Percentiles rank a stretch among this genome's conserved stretches.
Conservation (phyloP, 2,888 invertebrate species). For the Rhamphomyia laevipes region DNA sequence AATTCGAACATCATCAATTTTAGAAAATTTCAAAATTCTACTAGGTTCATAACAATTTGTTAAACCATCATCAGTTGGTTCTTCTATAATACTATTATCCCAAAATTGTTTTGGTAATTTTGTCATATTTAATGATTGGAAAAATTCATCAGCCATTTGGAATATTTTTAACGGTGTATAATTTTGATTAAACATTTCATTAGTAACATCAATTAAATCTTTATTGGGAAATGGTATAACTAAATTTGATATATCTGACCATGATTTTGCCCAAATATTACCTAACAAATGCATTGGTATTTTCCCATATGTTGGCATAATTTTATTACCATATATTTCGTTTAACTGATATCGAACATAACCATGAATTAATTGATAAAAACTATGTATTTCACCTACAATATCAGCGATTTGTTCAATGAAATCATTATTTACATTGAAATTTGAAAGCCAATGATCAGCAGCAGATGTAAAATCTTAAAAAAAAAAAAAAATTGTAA, state of each 20-base stretch:
- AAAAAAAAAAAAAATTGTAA: conserved; percentile 2
- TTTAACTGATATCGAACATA: too few species aligned
- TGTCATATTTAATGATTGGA: conserved; percentile 3
- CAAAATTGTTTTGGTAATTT: conserved; percentile 46
- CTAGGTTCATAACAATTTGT: too few species aligned
- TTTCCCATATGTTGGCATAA: too few species aligned
- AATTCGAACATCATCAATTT: conserved; percentile 64
- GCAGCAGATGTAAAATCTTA: conserved; percentile 57
- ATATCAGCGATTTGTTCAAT: too few species aligned
- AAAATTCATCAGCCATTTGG: conserved; percentile 5
- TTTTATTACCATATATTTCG: too few species aligned
- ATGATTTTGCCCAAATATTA: not conserved
- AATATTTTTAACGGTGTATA: conserved; percentile 5
- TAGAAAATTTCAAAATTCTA: conserved; percentile 68
- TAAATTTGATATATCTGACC: not conserved
- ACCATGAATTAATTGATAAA: too few species aligned
- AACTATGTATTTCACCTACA: too few species aligned
- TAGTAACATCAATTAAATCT: not conserved
- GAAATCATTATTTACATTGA: conserved; percentile 42
- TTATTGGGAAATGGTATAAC: not conserved
- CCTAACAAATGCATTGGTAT: too few species aligned
- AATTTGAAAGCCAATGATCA: conserved; percentile 58
- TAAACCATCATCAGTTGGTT: conserved; percentile 51
- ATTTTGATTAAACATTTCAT: not conserved
- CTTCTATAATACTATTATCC: conserved; percentile 73